Base-by-base conservation (phyloP, 2,797 vertebrate genomes). In the Glossophaga mutica region DNA sequence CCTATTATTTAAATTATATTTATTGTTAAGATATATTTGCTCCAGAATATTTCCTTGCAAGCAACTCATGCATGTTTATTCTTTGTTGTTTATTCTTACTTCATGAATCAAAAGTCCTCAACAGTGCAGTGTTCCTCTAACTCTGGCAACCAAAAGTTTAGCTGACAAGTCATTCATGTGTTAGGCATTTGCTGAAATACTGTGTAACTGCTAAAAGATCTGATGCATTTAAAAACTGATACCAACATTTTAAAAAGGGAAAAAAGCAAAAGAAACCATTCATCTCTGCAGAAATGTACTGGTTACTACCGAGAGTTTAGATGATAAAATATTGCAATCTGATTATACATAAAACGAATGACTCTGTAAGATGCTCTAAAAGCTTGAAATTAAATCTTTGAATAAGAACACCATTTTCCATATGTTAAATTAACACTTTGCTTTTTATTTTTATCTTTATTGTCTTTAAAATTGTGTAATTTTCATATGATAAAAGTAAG, bases 151-250 rank as follows among this genome's bases (percentile, higher is more conserved):
- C 90, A 97, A 90, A 97, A 97, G 73, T 92, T 97, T 50, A 97
- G 48, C 79, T 96, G 88, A 92, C 95, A 93, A 67, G 95, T 87
- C 67, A 94, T 97, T 97, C 95, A 97, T 94, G 57, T 93, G 94
- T 65, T 93, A 96, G 86, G 95, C 96, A 97, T 97, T 98, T 97
- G 83, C 91, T 90, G 79, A 97, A 97, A 81, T 96, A 71, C 92
- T 97, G 86, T 96, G 46, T 97, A 96, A 97, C 79, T 91, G 29
- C 21, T 97, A 93, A 97, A 91, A 96, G 85, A 86, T 89, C 96
- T 96, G 94, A 79, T 94, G 73, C 90, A 95, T 96, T 98, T 97
- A 97, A 98, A 98, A 98, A 97, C 86, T 97, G 88, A 94, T 98
- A 91, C 62, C 85, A 79, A 37, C 94, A 74, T 34, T 91, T 78